Base-by-base conservation (phyloP, 2,888 invertebrate species). In the Myathropa florea region DNA sequence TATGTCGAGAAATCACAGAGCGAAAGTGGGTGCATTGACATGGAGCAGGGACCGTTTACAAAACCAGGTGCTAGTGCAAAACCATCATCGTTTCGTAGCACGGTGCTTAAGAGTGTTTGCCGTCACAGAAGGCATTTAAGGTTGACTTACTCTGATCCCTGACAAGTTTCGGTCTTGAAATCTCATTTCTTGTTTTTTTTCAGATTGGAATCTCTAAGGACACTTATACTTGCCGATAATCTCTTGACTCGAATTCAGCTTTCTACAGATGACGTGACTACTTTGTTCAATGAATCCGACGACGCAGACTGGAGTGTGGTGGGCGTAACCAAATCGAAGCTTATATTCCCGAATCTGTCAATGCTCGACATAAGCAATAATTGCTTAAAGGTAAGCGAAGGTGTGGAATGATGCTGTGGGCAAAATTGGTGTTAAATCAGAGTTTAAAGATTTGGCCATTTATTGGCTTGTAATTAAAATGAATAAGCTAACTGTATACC, bases 311-410 rank as follows among this genome's bases (percentile, higher is more conserved):
- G 95, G 94, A 94, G 93, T 89, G 92, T 94, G 14, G 92, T 93
- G 10, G 93, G 94, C 4, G 89, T 93, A 4, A 93, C 94, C 33
- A 95, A 95, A 90, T 94, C 95, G 0, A 94, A 96, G 59, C 94
- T 98, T 2, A 95, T 98, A 90, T 98, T 98, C 93, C 99, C 99
- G 0, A 96, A 97, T 91, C 94, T 99, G 75, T 98, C 98, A 3
- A 98, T 98, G 96, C 92, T 99, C 91, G 99, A 99, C 92, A 95
- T 99, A 26, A 97, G 98, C 89, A 96, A 97, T 92, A 99, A 99
- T 93, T 94, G 94, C 80, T 92, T 98, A 53, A 94, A 94, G 89
- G 90, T 90, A 64, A 70, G 24, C 14, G 9, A 14, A 18, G 10
- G 23, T 14, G 2, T 1, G n/a, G n/a, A 46, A 12, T 18, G 3